Conservation (phyloP, 2,888 invertebrate genomes). For the Agelastica alni region DNA sequence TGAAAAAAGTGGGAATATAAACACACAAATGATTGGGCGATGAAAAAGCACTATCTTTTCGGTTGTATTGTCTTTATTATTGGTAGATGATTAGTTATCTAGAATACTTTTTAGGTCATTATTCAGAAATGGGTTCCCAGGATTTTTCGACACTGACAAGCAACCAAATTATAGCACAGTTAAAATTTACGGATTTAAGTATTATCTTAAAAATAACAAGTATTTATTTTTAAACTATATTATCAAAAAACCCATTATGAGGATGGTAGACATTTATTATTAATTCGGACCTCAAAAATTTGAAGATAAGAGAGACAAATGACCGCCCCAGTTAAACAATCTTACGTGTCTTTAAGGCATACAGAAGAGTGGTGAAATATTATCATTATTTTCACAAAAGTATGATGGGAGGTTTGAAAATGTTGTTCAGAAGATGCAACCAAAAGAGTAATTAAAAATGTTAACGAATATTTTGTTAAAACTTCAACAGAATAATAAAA, state of each 20-base stretch:
- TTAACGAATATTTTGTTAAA: no score
- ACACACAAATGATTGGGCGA: conserved; percentile 30
- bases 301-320: no score
- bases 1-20: conserved; percentile 16
- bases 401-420: no score
- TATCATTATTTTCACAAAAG: no score
- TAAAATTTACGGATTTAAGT: conserved; percentile 5
- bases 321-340: no score
- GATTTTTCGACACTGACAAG: conserved; percentile 25
- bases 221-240: background rate
- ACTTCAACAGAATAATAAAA: no score
- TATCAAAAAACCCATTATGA: background rate
- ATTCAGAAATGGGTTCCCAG: conserved; percentile 28
- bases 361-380: no score
- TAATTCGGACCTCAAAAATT: no score
- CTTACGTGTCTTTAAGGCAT: no score
- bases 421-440: no score
- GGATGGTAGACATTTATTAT: background rate
- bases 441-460: no score
- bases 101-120: conserved; percentile 30
- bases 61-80: conserved; percentile 32
- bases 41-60: conserved; percentile 31
- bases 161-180: no score
- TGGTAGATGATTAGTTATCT: conserved; percentile 35
- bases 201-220: background rate